A percentile compares a stretch with the other conserved stretches of the same genome.
These are phyloP conservation scores for Lucilia cuprina DNA, from an alignment of 1,140 invertebrate species.

Conservation along the genomic window DNA sequence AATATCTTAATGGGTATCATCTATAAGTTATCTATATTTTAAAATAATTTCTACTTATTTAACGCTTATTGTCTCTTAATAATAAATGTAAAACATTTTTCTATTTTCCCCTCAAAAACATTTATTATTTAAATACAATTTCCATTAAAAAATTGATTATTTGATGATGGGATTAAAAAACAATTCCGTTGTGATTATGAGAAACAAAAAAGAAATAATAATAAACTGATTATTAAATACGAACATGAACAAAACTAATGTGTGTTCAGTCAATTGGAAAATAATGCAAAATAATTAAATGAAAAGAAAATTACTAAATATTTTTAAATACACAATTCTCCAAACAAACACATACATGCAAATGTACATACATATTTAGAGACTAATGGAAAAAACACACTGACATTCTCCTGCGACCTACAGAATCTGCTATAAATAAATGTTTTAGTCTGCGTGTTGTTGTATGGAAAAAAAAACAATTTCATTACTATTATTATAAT, in stretches of 20 bases:
- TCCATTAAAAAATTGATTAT: neutral
- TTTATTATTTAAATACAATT: neutral
- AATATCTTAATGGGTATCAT: too few species aligned
- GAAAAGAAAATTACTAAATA: slow-evolving; percentile 14
- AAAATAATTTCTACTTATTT: too few species aligned
- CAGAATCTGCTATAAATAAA: too few species aligned
- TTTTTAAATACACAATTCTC: neutral
- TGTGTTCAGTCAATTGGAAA: slow-evolving; percentile 27
- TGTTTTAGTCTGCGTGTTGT: neutral
- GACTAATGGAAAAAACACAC: too few species aligned
- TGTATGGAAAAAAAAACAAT: neutral
- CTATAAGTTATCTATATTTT: too few species aligned
- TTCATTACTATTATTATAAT: too few species aligned
- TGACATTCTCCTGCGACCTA: too few species aligned
- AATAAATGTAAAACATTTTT: neutral
- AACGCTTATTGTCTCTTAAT: too few species aligned
- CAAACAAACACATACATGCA: too few species aligned
- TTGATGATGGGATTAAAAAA: neutral
- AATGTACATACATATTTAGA: too few species aligned
- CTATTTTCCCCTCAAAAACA: neutral
- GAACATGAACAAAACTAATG: neutral
- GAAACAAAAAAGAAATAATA: neutral
- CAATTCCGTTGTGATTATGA: neutral
- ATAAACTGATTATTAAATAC: neutral
- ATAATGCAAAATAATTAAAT: slow-evolving; percentile 24